Conservation (phyloP, 2,888 invertebrate species). For the Drosophila peninsularis region DNA sequence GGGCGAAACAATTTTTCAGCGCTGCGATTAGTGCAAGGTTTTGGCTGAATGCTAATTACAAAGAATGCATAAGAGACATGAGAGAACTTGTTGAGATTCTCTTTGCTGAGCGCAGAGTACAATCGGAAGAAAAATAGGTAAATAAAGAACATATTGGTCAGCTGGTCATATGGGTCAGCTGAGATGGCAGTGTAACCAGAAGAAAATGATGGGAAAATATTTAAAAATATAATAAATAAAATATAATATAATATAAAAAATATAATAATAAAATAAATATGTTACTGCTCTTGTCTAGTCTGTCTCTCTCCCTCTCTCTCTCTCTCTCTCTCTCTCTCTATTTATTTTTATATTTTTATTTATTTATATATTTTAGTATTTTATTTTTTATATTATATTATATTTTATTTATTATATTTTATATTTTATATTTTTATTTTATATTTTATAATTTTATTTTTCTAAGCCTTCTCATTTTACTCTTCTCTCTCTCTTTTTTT, state of each 20-base stretch:
- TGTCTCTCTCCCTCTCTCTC: neutral
- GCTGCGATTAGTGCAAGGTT: neutral
- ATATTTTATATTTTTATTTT: too few species aligned
- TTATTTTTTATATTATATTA: neutral
- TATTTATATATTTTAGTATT: too few species aligned
- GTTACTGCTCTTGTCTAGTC: neutral
- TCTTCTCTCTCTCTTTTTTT: neutral
- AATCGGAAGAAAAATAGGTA: neutral
- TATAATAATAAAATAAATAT: too few species aligned
- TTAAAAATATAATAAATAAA: too few species aligned
- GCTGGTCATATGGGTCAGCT: neutral
- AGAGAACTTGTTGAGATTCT: neutral
- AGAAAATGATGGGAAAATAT: neutral
- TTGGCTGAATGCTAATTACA: neutral
- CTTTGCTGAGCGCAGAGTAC: too few species aligned
- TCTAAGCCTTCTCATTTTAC: too few species aligned
- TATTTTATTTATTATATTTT: too few species aligned
- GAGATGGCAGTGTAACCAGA: too few species aligned
- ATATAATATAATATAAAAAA: too few species aligned
- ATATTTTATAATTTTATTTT: neutral
- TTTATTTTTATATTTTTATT: too few species aligned
- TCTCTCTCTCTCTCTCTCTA: neutral
- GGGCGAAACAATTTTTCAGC: conserved; percentile 14
- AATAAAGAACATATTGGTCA: neutral
- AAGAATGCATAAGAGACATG: neutral